Evolutionary conservation across 2,888 invertebrate species (phyloP).

Genomic region (Ecliptopera silaceata): DNA sequence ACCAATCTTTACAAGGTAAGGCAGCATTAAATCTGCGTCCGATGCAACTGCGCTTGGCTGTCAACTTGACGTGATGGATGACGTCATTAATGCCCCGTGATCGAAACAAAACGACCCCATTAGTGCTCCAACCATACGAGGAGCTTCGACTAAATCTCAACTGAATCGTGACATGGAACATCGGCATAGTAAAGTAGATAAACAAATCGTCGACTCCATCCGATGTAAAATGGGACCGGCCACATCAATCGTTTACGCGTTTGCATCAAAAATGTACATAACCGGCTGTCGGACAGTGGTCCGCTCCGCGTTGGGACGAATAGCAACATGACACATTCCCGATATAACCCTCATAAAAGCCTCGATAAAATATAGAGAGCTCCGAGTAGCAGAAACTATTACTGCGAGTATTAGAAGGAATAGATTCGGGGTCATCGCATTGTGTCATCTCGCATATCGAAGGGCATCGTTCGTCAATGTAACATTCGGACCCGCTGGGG

Average conservation of each 20-base stretch:
- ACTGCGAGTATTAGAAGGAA: constrained; percentile 60
- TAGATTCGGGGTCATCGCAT: constrained; percentile 75
- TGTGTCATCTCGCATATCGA: constrained; percentile 75
- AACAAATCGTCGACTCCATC: constrained; percentile 58
- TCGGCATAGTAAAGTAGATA: constrained; percentile 45
- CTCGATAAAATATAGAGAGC: constrained; percentile 71
- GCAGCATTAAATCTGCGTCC: constrained; percentile 50
- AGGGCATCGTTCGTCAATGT: constrained; percentile 66
- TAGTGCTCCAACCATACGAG: constrained; percentile 47
- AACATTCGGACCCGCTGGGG: constrained; percentile 49
- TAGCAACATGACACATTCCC: constrained; percentile 64
- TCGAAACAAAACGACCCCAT: constrained; percentile 60
- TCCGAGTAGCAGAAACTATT: constrained; percentile 64
- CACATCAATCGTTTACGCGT: constrained; percentile 69
- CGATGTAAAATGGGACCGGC: constrained; percentile 56
- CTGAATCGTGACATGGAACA: constrained; percentile 32
- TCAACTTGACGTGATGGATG: constrained; percentile 71
- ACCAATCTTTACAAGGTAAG: constrained; percentile 31
- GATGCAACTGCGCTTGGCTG: constrained; percentile 62
- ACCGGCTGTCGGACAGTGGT: constrained; percentile 40
- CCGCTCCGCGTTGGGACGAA: constrained; percentile 46
- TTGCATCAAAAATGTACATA: constrained; percentile 70
- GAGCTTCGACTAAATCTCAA: constrained; percentile 29
- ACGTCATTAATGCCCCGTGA: constrained; percentile 67
- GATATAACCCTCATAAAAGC: constrained; percentile 73